Conservation (phyloP, 2,797 vertebrate genomes). For the Eulemur coronatus region DNA sequence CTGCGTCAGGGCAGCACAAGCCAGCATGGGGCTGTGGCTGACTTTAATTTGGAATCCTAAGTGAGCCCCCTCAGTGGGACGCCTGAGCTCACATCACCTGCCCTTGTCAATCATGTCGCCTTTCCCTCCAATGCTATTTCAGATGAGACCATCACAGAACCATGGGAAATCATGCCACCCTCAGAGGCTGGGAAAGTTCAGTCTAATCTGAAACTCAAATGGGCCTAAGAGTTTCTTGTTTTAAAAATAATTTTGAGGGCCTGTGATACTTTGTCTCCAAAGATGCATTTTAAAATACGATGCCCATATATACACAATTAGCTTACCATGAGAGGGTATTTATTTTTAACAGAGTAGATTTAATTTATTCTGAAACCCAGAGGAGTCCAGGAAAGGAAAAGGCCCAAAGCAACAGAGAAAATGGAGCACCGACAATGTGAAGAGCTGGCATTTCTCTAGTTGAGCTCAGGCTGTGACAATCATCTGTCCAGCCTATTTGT, state of each 20-base stretch:
- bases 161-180: slow-evolving; percentile 49
- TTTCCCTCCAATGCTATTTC: slow-evolving; percentile 62
- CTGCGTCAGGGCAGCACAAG: slow-evolving; percentile 25
- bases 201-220: slow-evolving; percentile 69
- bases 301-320: neutral
- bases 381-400: neutral
- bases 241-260: slow-evolving; percentile 47
- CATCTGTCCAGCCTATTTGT: neutral
- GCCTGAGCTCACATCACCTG: slow-evolving; percentile 65
- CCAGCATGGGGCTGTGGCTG: slow-evolving; percentile 57
- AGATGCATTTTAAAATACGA: slow-evolving; percentile 38
- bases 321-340: neutral
- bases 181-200: slow-evolving; percentile 52
- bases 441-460: neutral
- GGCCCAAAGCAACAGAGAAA: neutral
- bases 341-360: slow-evolving; percentile 21
- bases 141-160: slow-evolving; percentile 57
- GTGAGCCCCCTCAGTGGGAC: slow-evolving; percentile 67
- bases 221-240: slow-evolving; percentile 15
- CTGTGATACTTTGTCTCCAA: slow-evolving; percentile 21
- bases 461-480: neutral
- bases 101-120: slow-evolving; percentile 72
- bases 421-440: neutral
- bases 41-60: slow-evolving; percentile 72
- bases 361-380: slow-evolving; percentile 20